Conservation (phyloP, 1,140 invertebrate species). For the Helicoverpa zea region DNA sequence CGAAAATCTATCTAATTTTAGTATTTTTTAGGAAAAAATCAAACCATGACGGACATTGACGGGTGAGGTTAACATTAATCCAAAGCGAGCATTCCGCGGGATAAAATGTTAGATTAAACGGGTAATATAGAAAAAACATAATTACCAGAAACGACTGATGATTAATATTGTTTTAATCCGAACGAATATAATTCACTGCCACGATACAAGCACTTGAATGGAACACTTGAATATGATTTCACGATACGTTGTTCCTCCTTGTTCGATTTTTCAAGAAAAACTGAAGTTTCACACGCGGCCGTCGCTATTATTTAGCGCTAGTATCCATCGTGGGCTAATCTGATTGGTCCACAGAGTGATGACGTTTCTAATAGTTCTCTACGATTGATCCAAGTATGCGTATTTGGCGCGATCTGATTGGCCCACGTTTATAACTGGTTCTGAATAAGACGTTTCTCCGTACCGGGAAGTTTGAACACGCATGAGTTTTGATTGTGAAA, state of each 20-base stretch:
- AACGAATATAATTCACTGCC: slow-evolving; percentile 54
- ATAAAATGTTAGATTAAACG: not conserved
- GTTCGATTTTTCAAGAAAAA: slow-evolving; percentile 77
- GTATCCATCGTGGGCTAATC: slow-evolving; percentile 78
- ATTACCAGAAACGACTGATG: slow-evolving; percentile 55
- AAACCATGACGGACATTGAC: slow-evolving; percentile 23
- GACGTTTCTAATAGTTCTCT: slow-evolving; percentile 64
- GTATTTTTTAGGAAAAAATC: not conserved
- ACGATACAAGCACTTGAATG: slow-evolving; percentile 63
- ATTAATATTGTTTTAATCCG: slow-evolving; percentile 43
- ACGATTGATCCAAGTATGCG: slow-evolving; percentile 73
- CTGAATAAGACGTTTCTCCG: slow-evolving; percentile 40
- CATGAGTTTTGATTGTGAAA: slow-evolving; percentile 6
- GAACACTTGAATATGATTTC: slow-evolving; percentile 64
- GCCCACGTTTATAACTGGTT: slow-evolving; percentile 82
- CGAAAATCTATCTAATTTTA: not conserved
- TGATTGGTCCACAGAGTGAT: slow-evolving; percentile 71
- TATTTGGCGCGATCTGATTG: slow-evolving; percentile 79
- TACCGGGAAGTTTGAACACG: slow-evolving; percentile 35
- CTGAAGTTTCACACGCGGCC: slow-evolving; percentile 79
- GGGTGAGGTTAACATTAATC: slow-evolving; percentile 17
- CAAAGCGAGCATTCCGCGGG: not conserved
- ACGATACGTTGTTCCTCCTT: slow-evolving; percentile 57
- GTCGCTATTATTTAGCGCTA: slow-evolving; percentile 84
- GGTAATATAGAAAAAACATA: slow-evolving; percentile 33